Evolutionary conservation across 2,113 vertebrate genomes (phyloP), one percentile per base, ranked within the genome.

Genomic region (Carassius auratus): DNA sequence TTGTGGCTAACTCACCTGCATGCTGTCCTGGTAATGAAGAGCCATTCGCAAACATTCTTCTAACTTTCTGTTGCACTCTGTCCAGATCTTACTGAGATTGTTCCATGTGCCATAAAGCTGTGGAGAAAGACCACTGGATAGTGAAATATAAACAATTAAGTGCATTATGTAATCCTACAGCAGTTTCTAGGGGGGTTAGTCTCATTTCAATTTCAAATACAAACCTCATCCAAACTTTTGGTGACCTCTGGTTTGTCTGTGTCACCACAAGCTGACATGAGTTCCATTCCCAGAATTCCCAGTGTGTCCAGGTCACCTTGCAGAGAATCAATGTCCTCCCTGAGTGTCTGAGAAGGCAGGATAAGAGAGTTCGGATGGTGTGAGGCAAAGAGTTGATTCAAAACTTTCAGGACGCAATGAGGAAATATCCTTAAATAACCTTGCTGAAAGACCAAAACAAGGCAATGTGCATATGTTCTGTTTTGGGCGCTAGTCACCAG

Each of bases 41-140:
- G 94, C 87, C 23, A 94, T 92, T 91, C 95, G 94, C 76, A 97
- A 90, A 83, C 94, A 95, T 73, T 96, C 95, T 91, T 96, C 95
- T 26, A 97, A 92, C 85, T 94, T 96, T 81, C 84, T 87, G 78
- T 95, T 90, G 42, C 94, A 93, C 87, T 96, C 96, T 0, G 82
- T 93, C 96, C 97, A 97, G 36, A 91, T 91, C 89, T 94, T 95
- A 91, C 89, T 97, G 89, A 97, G 91, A 91, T 95, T 94, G 92
- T 96, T 96, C 96, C 96, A 97, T 0, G 91, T 95, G 88, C 92
- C 92, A 88, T 96, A 97, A 62, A 97, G 95, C 96, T 97, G 86
- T 10, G 50, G 86, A 15, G 87, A 5, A 74, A 42, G 10, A 83
- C 33, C 50, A 66, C 0, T 3, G 4, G 36, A 38, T 66, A 62